A percentile compares a stretch with the other conserved stretches of the same genome.
These are phyloP conservation scores for Apocrypta bakeri DNA, from an alignment of 1,140 invertebrate species.

Conservation along the genomic window DNA sequence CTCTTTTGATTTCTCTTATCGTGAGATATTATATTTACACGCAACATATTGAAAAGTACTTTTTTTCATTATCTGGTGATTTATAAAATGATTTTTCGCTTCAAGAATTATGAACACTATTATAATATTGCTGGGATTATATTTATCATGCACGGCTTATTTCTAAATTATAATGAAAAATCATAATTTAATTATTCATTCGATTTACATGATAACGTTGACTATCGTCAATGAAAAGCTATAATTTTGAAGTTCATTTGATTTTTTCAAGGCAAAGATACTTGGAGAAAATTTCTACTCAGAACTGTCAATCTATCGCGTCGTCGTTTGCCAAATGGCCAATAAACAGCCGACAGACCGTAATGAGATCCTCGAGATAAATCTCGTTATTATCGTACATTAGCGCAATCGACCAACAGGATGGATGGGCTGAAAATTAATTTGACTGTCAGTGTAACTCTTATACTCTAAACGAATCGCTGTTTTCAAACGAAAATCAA, in stretches of 20 bases:
- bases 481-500: background rate
- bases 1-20: background rate
- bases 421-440: constrained; percentile 39
- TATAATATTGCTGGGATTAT: no score
- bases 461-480: background rate
- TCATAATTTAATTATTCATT: no score
- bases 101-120: no score
- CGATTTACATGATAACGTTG: no score
- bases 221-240: no score
- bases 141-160: no score
- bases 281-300: constrained; percentile 58
- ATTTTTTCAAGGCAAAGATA: background rate
- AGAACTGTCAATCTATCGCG: constrained; percentile 59
- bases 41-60: no score
- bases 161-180: no score
- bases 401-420: constrained; percentile 66
- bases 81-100: no score
- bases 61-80: no score
- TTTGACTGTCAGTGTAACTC: background rate
- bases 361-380: constrained; percentile 70
- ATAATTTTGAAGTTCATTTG: background rate
- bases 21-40: no score
- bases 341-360: constrained; percentile 64
- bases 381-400: constrained; percentile 69
- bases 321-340: constrained; percentile 61